Evolutionary conservation across 2,797 vertebrate genomes (phyloP).

Genomic region (Vipera ursinii): DNA sequence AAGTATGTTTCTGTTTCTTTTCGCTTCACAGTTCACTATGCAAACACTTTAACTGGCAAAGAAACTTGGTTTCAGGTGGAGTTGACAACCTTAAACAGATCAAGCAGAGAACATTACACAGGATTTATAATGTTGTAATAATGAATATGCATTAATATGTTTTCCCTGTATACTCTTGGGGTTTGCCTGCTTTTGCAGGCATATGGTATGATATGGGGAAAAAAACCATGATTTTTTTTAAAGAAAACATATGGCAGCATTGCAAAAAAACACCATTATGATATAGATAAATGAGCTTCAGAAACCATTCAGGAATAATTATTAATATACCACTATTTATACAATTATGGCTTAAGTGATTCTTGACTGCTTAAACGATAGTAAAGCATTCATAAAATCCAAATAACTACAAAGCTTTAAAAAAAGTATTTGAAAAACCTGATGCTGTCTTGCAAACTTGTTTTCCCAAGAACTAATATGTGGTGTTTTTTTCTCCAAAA

Average conservation of each 20-base stretch:
- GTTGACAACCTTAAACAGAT: background rate
- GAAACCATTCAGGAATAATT: background rate
- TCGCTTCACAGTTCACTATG: background rate
- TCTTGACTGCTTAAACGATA: background rate
- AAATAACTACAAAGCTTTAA: background rate
- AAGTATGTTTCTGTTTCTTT: background rate
- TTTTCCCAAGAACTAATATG: background rate
- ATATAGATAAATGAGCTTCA: background rate
- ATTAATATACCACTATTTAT: background rate
- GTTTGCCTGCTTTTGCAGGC: background rate
- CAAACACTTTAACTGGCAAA: background rate
- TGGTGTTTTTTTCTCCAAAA: background rate
- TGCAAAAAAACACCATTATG: background rate
- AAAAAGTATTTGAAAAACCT: background rate
- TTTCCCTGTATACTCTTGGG: background rate
- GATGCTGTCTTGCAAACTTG: background rate
- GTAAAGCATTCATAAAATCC: background rate
- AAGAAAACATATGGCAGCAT: background rate
- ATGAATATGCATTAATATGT: background rate
- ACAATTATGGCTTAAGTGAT: background rate
- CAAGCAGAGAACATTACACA: background rate
- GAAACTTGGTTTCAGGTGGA: background rate
- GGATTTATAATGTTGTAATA: background rate
- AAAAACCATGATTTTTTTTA: background rate
- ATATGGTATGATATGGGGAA: background rate